Evolutionary conservation across 2,888 invertebrate species (phyloP), one percentile per base, ranked within the genome.

Genomic region (Hermodice carunculata): DNA sequence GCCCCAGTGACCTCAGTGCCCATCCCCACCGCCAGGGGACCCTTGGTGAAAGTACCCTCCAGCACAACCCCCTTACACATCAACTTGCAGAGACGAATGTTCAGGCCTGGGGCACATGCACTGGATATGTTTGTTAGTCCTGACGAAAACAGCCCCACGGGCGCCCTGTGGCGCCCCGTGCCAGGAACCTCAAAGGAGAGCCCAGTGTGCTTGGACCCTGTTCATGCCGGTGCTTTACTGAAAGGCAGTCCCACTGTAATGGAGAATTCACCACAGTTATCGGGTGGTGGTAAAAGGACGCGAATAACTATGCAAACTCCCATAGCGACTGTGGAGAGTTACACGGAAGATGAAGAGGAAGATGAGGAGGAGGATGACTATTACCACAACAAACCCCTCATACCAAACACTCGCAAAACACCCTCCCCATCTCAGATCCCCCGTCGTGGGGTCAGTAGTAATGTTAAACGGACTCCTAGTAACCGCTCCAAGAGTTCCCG

Each of bases 51-150:
- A n/a, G n/a, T n/a, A n/a, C n/a, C n/a, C n/a, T n/a, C n/a, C n/a
- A n/a, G n/a, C n/a, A n/a, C n/a, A n/a, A n/a, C n/a, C n/a, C n/a
- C n/a, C n/a, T n/a, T n/a, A n/a, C n/a, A n/a, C n/a, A n/a, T n/a
- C n/a, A n/a, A n/a, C n/a, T n/a, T n/a, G n/a, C n/a, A n/a, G n/a
- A n/a, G n/a, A n/a, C n/a, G n/a, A n/a, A n/a, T n/a, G n/a, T n/a
- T n/a, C n/a, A n/a, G n/a, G n/a, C n/a, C 72, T 40, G 74, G 74
- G 2, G 70, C 70, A 17, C 74, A 74, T 51, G 74, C 74, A 1
- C 66, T 74, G 40, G 74, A 74, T 54, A 59, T 74, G 48, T 74
- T 74, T 51, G 64, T 70, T 46, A 70, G 69, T 46, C 74, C 74
- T 3, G 74, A 74, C 40, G 74, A 74, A 22, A 60, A 48, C 28